Evolutionary conservation across 2,113 vertebrate species (phyloP).

Genomic region (Elephantulus edwardii): DNA sequence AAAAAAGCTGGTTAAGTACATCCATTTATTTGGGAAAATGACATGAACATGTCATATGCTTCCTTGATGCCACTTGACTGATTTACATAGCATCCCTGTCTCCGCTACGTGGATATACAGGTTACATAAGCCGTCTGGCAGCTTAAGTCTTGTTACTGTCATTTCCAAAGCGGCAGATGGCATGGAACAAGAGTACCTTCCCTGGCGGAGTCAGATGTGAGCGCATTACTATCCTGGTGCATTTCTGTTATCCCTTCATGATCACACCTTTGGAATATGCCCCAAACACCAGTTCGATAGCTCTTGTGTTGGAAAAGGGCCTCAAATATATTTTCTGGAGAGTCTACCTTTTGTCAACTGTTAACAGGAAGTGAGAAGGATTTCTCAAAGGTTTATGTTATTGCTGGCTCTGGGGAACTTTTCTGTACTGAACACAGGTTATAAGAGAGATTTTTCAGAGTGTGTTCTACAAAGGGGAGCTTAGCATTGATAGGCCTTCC

Average conservation of each 20-base stretch:
- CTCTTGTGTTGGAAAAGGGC: not conserved
- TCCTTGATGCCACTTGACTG: constrained; percentile 54
- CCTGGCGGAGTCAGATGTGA: constrained; percentile 68
- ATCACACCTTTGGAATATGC: constrained; percentile 43
- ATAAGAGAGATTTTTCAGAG: not conserved
- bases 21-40: constrained; percentile 4
- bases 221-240: constrained; percentile 58
- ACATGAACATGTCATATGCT: constrained; percentile 38
- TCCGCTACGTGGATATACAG: constrained; percentile 38
- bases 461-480: not conserved
- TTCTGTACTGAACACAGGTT: not conserved
- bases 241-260: constrained; percentile 68
- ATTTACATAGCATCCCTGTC: constrained; percentile 57
- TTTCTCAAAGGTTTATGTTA: not conserved
- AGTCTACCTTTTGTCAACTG: not conserved
- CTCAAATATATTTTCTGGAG: not conserved
- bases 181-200: constrained; percentile 66
- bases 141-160: constrained; percentile 68
- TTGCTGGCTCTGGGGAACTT: not conserved
- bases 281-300: not conserved
- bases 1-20: not conserved
- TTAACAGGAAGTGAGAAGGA: not conserved
- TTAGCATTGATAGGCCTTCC: not conserved
- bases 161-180: constrained; percentile 80
- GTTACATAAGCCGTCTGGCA: constrained; percentile 74